Evolutionary conservation across 2,113 vertebrate species (phyloP).

Genomic region (Callospermophilus lateralis): DNA sequence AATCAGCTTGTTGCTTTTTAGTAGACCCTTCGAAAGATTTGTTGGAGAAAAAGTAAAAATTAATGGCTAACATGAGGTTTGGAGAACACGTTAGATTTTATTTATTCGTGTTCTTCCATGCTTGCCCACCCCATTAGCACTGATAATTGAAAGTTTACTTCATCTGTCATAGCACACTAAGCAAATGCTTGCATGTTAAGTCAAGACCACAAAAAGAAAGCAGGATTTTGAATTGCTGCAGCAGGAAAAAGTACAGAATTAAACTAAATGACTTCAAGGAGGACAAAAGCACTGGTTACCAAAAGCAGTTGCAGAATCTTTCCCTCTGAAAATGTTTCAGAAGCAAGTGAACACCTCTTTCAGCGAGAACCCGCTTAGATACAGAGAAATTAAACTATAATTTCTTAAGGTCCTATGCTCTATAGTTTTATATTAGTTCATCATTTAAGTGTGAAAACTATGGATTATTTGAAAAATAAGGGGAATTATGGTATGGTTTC

Average conservation of each 20-base stretch:
- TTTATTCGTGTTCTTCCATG: not conserved
- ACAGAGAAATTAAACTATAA: not conserved
- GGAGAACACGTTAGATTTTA: slow-evolving; percentile 33
- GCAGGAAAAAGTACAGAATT: slow-evolving; percentile 6
- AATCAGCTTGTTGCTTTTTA: slow-evolving; percentile 43
- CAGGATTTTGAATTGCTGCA: slow-evolving; percentile 17
- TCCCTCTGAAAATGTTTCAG: slow-evolving; percentile 13
- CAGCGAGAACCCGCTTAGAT: not conserved
- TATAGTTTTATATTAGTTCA: not conserved
- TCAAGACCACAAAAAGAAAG: slow-evolving; percentile 48
- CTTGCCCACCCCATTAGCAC: not conserved
- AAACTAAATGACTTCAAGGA: slow-evolving; percentile 47
- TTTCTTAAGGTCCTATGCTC: not conserved
- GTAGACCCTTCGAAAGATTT: slow-evolving; percentile 12
- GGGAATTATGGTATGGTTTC: not conserved
- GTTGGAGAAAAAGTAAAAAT: slow-evolving; percentile 60
- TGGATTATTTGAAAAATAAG: not conserved
- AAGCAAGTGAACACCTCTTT: not conserved
- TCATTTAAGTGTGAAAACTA: not conserved
- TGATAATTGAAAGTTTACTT: slow-evolving; percentile 49
- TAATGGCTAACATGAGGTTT: slow-evolving; percentile 11
- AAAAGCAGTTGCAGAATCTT: not conserved
- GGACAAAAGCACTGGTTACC: not conserved
- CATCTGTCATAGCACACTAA: slow-evolving; percentile 42
- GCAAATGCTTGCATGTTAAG: slow-evolving; percentile 33